Conservation (phyloP, 2,797 vertebrate species). For the Petrocephalus schoutedeni region DNA sequence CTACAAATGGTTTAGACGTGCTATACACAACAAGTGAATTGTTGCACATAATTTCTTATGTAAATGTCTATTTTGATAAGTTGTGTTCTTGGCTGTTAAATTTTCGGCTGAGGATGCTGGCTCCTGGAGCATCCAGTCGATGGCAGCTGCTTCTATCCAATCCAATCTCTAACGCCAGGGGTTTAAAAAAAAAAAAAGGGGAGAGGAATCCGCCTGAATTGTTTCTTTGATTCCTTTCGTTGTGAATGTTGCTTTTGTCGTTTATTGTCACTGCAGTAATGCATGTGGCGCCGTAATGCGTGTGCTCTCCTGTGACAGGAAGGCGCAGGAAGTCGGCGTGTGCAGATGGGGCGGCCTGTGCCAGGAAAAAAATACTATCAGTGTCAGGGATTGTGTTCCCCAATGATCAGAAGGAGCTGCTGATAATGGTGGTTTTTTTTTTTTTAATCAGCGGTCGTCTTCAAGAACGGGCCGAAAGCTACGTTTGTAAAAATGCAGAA, state of each 20-base stretch:
- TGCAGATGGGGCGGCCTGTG: background rate
- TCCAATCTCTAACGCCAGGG: no score
- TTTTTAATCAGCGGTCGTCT: background rate
- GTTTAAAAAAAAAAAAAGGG: background rate
- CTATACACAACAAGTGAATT: background rate
- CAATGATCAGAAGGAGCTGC: background rate
- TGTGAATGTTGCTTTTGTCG: constrained; percentile 57
- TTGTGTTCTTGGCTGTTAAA: background rate
- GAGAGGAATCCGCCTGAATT: constrained; percentile 38
- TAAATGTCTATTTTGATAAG: background rate
- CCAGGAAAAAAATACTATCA: background rate
- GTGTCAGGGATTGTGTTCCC: background rate
- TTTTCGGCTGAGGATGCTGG: background rate
- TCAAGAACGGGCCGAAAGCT: background rate
- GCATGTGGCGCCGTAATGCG: constrained; percentile 30
- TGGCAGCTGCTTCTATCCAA: background rate
- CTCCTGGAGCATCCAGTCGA: background rate
- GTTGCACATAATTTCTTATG: background rate
- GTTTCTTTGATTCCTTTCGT: constrained; percentile 51
- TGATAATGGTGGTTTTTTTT: background rate
- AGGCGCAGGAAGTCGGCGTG: background rate
- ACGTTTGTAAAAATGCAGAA: background rate
- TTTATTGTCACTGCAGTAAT: constrained; percentile 32
- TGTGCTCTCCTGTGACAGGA: constrained; percentile 49
- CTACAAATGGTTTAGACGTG: background rate